Conservation (phyloP, 2,113 vertebrate species). For the Tragulus kanchil region DNA sequence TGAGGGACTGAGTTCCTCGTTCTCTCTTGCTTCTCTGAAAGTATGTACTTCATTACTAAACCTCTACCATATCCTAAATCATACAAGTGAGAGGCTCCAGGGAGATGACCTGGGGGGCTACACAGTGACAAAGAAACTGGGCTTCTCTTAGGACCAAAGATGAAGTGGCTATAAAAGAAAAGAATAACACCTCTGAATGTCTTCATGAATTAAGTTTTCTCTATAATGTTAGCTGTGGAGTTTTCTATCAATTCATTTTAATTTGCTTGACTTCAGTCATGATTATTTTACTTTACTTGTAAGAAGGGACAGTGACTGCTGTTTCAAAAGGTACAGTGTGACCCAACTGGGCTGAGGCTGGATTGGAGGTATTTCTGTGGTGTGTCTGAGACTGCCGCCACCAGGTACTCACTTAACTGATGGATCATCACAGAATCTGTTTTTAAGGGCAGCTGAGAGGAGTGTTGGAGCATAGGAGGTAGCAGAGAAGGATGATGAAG, state of each 20-base stretch:
- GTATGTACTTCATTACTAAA: not conserved
- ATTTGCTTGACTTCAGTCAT: not conserved
- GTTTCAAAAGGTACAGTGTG: not conserved
- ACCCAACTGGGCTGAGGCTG: not conserved
- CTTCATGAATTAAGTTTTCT: not conserved
- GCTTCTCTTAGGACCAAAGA: not conserved
- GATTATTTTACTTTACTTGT: not conserved
- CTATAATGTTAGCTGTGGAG: not conserved
- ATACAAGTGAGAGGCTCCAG: not conserved
- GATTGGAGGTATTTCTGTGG: not conserved
- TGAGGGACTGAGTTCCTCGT: not conserved
- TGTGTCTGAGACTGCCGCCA: not conserved
- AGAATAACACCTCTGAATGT: not conserved
- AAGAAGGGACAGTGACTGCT: not conserved
- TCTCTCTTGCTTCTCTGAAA: slow-evolving; percentile 48
- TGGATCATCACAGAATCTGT: not conserved
- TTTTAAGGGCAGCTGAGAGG: not conserved
- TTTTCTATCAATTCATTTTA: not conserved
- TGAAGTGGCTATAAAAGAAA: not conserved
- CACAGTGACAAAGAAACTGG: not conserved
- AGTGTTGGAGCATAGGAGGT: not conserved
- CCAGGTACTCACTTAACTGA: not conserved
- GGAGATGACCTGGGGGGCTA: not conserved
- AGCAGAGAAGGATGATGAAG: not conserved
- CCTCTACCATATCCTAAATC: not conserved